Percentiles rank a stretch among this genome's conserved stretches.
These are phyloP conservation scores for Glyphotaelius pellucidus DNA, from an alignment of 2,888 invertebrate genomes.

Conservation along the genomic window DNA sequence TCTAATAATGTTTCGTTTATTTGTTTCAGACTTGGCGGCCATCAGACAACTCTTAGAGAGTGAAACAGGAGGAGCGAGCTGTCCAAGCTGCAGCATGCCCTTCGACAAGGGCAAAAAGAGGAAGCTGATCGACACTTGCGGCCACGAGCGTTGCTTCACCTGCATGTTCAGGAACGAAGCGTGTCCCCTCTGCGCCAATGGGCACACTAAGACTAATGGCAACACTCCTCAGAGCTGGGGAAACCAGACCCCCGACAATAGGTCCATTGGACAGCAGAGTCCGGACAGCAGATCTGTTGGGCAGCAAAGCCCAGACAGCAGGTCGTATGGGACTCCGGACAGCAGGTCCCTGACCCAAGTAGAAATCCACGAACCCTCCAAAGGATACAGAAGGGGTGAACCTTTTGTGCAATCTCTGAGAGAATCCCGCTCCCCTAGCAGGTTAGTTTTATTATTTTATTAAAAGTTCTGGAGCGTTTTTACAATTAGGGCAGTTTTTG, in stretches of 20 bases:
- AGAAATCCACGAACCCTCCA: conserved; percentile 62
- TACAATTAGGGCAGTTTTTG: background rate
- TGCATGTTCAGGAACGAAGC: conserved; percentile 95
- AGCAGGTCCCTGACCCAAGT: conserved; percentile 58
- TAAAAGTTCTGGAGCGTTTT: background rate
- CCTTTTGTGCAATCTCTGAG: conserved; percentile 58
- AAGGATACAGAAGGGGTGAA: conserved; percentile 61
- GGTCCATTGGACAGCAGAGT: conserved; percentile 27
- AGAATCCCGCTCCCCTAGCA: conserved; percentile 54
- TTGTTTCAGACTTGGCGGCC: conserved; percentile 87
- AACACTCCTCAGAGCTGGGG: conserved; percentile 47
- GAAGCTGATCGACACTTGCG: conserved; percentile 95
- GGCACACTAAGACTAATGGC: conserved; percentile 71
- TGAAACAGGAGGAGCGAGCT: conserved; percentile 83
- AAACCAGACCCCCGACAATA: conserved; percentile 28
- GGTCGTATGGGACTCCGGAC: conserved; percentile 67
- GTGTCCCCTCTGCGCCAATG: conserved; percentile 86
- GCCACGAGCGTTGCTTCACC: conserved; percentile 96
- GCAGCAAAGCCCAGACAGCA: conserved; percentile 74
- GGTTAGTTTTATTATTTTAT: background rate
- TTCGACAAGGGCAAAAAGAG: conserved; percentile 98
- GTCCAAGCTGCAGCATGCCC: conserved; percentile 94
- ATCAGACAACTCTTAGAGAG: conserved; percentile 88
- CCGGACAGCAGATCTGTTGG: conserved; percentile 29
- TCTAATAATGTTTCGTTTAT: background rate